These are phyloP conservation scores for Lumbricus terrestris DNA, from an alignment of 2,888 invertebrate species.

Conservation along the genomic window DNA sequence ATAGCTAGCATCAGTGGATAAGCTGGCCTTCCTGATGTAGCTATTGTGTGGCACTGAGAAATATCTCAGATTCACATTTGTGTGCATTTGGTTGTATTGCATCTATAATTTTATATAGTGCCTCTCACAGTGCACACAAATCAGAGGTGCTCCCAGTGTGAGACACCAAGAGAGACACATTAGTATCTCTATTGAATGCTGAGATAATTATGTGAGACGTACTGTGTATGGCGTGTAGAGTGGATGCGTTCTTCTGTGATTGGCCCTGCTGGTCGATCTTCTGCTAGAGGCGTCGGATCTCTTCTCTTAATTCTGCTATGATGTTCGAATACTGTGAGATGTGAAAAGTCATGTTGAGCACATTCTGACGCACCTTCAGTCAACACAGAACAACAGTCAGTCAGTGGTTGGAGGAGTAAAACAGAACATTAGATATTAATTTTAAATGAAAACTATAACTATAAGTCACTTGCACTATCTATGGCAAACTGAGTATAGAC, in stretches of 20 bases:
- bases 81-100: too few relatives aligned
- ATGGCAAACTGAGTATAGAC: not conserved
- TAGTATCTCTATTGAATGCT: not conserved
- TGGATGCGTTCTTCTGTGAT: not conserved
- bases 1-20: too few relatives aligned
- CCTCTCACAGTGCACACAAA: too few relatives aligned
- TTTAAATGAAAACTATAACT: too few relatives aligned
- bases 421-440: too few relatives aligned
- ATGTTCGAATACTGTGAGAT: conserved; percentile 81
- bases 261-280: conserved; percentile 18
- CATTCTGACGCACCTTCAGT: conserved; percentile 68
- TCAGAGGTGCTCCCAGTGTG: too few relatives aligned
- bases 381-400: not conserved
- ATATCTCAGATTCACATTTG: too few relatives aligned
- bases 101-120: too few relatives aligned
- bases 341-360: conserved; percentile 72
- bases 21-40: too few relatives aligned
- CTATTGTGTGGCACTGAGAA: too few relatives aligned
- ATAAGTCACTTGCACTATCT: not conserved
- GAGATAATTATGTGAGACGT: not conserved
- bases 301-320: conserved; percentile 78
- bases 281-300: conserved; percentile 64
- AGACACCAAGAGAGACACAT: too few relatives aligned
- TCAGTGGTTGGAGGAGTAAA: too few relatives aligned
- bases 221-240: not conserved